These are phyloP conservation scores for Cistogaster globosa DNA, from an alignment of 2,888 invertebrate genomes.

Conservation along the genomic window DNA sequence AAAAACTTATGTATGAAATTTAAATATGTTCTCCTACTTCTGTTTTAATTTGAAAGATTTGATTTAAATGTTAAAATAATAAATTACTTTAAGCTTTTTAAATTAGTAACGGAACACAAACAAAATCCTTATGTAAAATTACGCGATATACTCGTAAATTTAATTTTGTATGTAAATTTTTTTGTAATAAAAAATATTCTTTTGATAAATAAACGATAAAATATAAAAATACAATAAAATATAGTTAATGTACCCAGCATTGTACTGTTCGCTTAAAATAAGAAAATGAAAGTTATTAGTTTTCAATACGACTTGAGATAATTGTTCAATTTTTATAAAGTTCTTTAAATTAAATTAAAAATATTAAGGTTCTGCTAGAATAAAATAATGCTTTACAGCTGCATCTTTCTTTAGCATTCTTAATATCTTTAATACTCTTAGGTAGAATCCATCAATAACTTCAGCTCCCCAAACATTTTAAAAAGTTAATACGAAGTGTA, in stretches of 20 bases:
- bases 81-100: constrained; percentile 64
- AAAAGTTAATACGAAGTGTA: too few species aligned
- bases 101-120: constrained; percentile 62
- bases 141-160: constrained; percentile 55
- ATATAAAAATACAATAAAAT: constrained; percentile 13
- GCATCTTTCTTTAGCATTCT: too few species aligned
- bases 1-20: constrained; percentile 21
- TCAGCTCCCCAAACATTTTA: too few species aligned
- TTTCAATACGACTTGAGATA: too few species aligned
- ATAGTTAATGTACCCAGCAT: background rate
- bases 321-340: too few species aligned
- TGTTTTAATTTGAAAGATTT: constrained; percentile 43
- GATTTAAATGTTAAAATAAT: constrained; percentile 51
- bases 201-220: constrained; percentile 66
- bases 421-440: too few species aligned
- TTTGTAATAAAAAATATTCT: constrained; percentile 56
- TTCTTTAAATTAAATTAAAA: too few species aligned
- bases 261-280: too few species aligned
- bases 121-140: constrained; percentile 54
- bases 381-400: too few species aligned
- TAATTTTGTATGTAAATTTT: constrained; percentile 53
- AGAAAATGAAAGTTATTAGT: too few species aligned
- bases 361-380: too few species aligned
- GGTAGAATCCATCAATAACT: too few species aligned
- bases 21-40: background rate